Percentiles rank a stretch among this genome's conserved stretches.
phyloP scores from a whole-genome alignment of 2,888 invertebrate species.

The Apamea sordens region DNA sequence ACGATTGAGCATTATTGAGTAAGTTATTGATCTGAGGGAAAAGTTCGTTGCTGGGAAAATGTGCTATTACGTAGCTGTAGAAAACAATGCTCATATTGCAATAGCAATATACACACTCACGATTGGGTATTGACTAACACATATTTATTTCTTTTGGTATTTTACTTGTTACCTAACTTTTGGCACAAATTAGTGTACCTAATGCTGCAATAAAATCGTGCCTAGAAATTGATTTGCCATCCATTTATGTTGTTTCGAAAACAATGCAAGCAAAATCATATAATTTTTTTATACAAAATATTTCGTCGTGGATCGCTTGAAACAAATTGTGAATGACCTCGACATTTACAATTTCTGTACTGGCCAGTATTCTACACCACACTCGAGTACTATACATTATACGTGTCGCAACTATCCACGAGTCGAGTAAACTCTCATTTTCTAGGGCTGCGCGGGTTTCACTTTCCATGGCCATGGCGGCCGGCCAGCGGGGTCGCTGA shows the following conservation, averaged over 20 bases:
- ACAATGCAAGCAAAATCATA: no score
- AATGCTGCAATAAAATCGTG: not conserved
- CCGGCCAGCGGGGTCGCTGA: conserved; percentile 53
- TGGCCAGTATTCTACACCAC: not conserved
- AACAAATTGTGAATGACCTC: not conserved
- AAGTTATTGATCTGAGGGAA: conserved; percentile 53
- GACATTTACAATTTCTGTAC: not conserved
- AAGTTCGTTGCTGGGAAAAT: conserved; percentile 44
- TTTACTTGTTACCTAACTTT: not conserved
- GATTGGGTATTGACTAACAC: conserved; percentile 21
- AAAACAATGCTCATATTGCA: conserved; percentile 45
- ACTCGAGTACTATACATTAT: not conserved
- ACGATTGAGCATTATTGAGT: conserved; percentile 44
- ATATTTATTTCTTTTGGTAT: conserved; percentile 7
- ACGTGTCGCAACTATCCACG: conserved; percentile 5
- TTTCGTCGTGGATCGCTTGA: not conserved
- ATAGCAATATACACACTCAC: not conserved
- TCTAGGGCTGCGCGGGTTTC: conserved; percentile 64
- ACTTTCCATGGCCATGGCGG: conserved; percentile 63
- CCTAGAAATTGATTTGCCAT: not conserved
- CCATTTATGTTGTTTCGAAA: not conserved
- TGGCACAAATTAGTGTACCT: not conserved
- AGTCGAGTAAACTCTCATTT: conserved; percentile 61
- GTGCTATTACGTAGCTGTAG: conserved; percentile 28
- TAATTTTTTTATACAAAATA: not conserved